A percentile compares a stretch with the other conserved stretches of the same genome.
Conservation (phyloP, 2,113 vertebrate species). For the Megaceryle torquata region DNA sequence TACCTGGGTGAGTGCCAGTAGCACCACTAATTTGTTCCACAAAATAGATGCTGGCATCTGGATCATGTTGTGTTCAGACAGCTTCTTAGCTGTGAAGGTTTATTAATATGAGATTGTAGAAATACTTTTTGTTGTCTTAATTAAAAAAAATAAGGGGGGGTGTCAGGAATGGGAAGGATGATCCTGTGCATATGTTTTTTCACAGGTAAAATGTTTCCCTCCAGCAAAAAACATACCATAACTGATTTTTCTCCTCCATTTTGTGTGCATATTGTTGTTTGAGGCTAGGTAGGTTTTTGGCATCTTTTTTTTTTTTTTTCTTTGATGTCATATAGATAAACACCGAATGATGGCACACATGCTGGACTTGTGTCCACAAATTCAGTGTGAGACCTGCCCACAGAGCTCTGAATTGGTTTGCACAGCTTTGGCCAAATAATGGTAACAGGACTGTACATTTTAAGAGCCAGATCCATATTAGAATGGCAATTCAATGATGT, state of each 20-base stretch:
- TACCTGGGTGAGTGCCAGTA: not conserved
- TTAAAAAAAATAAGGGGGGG: rapidly evolving
- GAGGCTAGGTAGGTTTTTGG: not conserved
- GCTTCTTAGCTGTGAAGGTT: not conserved
- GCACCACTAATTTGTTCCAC: not conserved
- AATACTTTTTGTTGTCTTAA: not conserved
- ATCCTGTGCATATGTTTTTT: not conserved
- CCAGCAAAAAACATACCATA: not conserved
- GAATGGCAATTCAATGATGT: not conserved
- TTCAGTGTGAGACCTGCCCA: not conserved
- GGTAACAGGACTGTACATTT: not conserved
- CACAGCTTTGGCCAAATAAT: not conserved
- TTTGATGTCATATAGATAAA: not conserved
- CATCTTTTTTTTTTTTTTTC: not conserved
- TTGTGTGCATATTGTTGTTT: not conserved
- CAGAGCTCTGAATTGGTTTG: not conserved
- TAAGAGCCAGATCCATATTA: not conserved
- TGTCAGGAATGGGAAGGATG: not conserved
- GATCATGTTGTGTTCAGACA: not conserved
- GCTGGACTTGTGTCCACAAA: not conserved
- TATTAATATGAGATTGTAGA: not conserved
- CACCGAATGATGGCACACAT: not conserved
- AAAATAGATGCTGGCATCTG: not conserved
- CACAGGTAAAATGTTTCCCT: rapidly evolving
- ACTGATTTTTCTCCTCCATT: not conserved